Base-by-base conservation (phyloP, 2,797 vertebrate species). In the Myotis vivesi region DNA sequence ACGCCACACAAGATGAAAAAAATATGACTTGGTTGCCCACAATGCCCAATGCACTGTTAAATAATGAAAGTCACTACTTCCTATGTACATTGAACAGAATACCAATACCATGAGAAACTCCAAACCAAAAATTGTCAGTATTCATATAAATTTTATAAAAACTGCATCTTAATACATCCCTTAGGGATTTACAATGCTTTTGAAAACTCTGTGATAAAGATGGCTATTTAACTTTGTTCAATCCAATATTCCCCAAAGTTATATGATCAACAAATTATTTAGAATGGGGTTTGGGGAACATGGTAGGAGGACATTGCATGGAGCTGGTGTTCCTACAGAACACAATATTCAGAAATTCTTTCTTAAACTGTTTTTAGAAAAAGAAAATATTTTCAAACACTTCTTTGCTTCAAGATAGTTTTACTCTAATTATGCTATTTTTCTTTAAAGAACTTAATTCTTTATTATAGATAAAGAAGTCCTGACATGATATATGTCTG, bases 391-490 rank as follows among this genome's bases (percentile, higher is more conserved):
- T 41, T 73, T 69, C 25, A 94, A 92, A 20, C 11, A 85, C 12
- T 62, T 82, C 8, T 81, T 80, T 91, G 17, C 75, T 9, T 68
- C 8, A 72, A 79, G 12, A 73, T 2, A 82, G 11, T 69, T 90
- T 91, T 72, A 89, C 28, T 83, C 33, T 79, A 85, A 86, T 89
- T 41, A 41, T 64, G 20, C 11, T 68, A 44, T 36, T 66, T 86
- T 88, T 94, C 23, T 88, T 95, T 88, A 41, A 53, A 80, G 28
- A 91, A 80, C 5, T 64, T 77, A 86, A 6, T 68, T 76, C 10
- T 68, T 92, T 72, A 57, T 69, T 73, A 83, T 87, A 73, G 38
- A 72, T 84, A 46, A 51, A 91, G 57, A 89, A 94, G 25, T 53
- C 30, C 20, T 79, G 13, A 6, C 10, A 23, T 36, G 2, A 1